A percentile compares a stretch with the other conserved stretches of the same genome.
Conservation (phyloP, 2,113 vertebrate genomes). For the Takifugu flavidus region DNA sequence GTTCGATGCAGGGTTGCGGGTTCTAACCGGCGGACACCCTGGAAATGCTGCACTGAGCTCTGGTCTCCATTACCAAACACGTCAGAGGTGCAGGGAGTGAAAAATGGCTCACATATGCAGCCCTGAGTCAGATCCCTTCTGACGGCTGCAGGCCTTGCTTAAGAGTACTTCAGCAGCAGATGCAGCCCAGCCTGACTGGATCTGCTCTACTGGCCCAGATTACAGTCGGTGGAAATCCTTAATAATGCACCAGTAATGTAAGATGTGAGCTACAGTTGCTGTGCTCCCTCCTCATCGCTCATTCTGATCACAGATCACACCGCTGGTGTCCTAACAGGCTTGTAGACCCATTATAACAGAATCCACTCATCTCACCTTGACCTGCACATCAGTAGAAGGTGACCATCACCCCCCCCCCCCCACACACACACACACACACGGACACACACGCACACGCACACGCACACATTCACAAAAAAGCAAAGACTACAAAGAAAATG, state of each 20-base stretch:
- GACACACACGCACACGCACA: no score
- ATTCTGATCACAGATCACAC: no score
- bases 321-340: no score
- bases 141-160: no score
- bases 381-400: conserved; percentile 33
- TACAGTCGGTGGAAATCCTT: background rate
- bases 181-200: conserved; percentile 3
- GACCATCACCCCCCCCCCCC: conserved; percentile 19
- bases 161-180: background rate
- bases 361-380: conserved; percentile 7
- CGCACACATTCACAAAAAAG: no score
- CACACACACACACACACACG: no score
- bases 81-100: conserved; percentile 23
- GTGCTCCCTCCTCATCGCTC: no score
- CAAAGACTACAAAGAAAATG: no score
- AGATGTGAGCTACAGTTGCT: no score
- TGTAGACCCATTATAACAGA: no score
- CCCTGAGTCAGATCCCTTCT: no score
- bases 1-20: background rate
- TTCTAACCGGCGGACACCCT: conserved; percentile 9
- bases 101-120: background rate
- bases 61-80: conserved; percentile 45
- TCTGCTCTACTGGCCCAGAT: background rate
- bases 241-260: no score
- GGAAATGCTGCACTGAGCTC: conserved; percentile 43